Percentiles rank a stretch among this genome's conserved stretches.
Conservation (phyloP, 2,797 vertebrate species). For the Artibeus lituratus region DNA sequence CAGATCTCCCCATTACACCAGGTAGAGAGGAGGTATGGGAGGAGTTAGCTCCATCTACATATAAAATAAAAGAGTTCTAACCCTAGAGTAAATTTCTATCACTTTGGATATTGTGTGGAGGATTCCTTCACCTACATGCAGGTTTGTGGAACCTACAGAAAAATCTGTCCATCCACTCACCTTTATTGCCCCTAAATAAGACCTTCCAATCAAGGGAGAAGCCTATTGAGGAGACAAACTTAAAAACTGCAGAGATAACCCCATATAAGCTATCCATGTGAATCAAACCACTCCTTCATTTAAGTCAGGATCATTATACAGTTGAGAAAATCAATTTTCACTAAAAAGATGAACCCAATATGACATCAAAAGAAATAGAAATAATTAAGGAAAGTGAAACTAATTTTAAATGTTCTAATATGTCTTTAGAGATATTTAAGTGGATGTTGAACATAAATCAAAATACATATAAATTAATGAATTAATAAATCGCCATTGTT, state of each 20-base stretch:
- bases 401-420: not conserved
- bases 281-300: constrained; percentile 15
- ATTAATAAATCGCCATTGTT: not conserved
- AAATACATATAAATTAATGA: not conserved
- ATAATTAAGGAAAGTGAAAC: not conserved
- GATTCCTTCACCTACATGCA: not conserved
- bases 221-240: not conserved
- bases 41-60: not conserved
- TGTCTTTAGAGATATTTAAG: not conserved
- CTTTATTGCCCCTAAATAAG: not conserved
- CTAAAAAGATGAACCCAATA: not conserved
- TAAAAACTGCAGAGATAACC: not conserved
- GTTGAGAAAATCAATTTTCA: not conserved
- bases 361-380: constrained; percentile 46
- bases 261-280: not conserved
- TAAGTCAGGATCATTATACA: not conserved
- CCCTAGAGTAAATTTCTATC: not conserved
- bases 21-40: not conserved
- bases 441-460: not conserved
- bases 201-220: not conserved
- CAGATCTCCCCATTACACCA: not conserved
- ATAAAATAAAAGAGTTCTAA: not conserved
- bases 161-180: not conserved
- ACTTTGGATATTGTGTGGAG: not conserved
- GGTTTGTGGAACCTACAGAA: not conserved